phyloP scores from a whole-genome alignment of 2,113 vertebrate genomes.

The Saguinus midas region DNA sequence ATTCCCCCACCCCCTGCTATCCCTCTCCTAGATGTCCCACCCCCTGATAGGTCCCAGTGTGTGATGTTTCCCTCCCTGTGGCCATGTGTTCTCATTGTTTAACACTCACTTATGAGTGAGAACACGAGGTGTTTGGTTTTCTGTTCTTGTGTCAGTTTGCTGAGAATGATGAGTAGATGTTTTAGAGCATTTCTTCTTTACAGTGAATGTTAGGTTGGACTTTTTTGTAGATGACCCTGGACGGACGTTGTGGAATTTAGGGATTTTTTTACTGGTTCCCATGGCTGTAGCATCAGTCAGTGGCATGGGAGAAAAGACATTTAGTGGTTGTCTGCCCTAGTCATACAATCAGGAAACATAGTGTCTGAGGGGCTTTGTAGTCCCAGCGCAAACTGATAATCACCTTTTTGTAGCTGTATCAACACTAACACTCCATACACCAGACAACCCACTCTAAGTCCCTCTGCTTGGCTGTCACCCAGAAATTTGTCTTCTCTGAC shows the following conservation, averaged over 20 bases:
- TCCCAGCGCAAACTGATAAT: background rate
- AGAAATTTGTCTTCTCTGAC: background rate
- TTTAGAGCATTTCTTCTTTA: background rate
- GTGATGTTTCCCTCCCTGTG: no score
- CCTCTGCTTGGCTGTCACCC: background rate
- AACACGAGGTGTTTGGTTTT: no score
- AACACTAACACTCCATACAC: background rate
- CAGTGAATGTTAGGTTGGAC: background rate
- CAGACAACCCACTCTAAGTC: background rate
- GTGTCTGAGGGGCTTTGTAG: background rate
- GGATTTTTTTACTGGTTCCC: background rate
- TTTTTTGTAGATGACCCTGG: background rate
- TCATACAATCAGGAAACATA: background rate
- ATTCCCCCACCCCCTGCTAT: no score
- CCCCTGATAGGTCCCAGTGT: no score
- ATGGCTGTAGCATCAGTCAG: background rate
- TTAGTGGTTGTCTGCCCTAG: background rate
- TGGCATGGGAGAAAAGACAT: background rate
- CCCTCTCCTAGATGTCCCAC: no score
- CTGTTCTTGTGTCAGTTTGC: no score
- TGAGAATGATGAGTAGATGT: no score
- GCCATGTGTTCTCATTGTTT: no score
- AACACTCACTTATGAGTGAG: no score
- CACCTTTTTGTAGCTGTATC: background rate
- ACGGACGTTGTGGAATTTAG: background rate